Evolutionary conservation across 2,888 invertebrate species (phyloP).

Genomic region (Caenorhabditis virilis): DNA sequence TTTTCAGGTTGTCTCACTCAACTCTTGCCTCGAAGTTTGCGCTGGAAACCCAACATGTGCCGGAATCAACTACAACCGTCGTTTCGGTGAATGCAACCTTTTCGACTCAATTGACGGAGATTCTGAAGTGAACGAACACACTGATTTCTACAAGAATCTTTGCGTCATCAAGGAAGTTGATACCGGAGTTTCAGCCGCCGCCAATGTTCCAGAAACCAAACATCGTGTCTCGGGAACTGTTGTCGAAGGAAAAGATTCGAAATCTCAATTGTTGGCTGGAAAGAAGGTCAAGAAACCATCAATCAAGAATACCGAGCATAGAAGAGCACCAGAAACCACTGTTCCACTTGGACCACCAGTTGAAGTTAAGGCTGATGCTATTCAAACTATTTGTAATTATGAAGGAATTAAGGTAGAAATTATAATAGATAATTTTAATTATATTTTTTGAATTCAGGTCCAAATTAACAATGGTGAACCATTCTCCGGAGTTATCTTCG

Average conservation of each 20-base stretch:
- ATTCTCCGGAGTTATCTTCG: conserved; percentile 68
- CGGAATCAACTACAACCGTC: conserved; percentile 68
- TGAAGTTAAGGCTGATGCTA: conserved; percentile 56
- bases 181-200: conserved; percentile 59
- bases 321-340: conserved; percentile 47
- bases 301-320: conserved; percentile 48
- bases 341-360: conserved; percentile 56
- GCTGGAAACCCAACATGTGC: conserved; percentile 60
- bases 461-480: conserved; percentile 61
- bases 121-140: conserved; percentile 59
- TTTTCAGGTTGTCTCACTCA: conserved; percentile 53
- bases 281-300: conserved; percentile 54
- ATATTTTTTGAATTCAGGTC: conserved; percentile 21
- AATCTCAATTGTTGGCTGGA: conserved; percentile 32
- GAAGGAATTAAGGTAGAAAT: conserved; percentile 67
- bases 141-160: conserved; percentile 68
- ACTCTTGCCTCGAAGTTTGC: conserved; percentile 65
- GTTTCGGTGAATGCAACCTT: conserved; percentile 63
- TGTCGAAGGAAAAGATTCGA: conserved; percentile 39
- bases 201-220: conserved; percentile 61
- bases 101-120: conserved; percentile 60
- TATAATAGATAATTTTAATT: neutral
- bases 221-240: conserved; percentile 49
- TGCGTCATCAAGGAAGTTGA: conserved; percentile 66
- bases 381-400: conserved; percentile 68